A percentile compares a stretch with the other conserved stretches of the same genome.
Evolutionary conservation across 2,888 invertebrate species (phyloP).

Genomic region (Mylabris sibirica): DNA sequence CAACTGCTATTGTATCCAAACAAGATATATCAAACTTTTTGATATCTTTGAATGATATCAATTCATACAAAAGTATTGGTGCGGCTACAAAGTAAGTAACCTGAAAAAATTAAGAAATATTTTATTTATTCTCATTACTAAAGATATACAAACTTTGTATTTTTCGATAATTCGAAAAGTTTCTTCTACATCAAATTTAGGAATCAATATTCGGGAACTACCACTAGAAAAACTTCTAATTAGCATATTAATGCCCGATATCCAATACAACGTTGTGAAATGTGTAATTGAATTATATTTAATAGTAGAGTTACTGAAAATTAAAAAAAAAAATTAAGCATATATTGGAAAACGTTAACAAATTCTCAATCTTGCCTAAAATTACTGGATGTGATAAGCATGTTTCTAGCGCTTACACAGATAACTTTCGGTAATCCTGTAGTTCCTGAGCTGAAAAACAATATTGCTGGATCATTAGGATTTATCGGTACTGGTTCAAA

Average conservation of each 20-base stretch:
- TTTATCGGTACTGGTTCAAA: conserved; percentile 23
- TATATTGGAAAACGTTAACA: neutral
- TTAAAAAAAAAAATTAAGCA: neutral
- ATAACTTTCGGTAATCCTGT: conserved; percentile 53
- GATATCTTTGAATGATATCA: conserved; percentile 1
- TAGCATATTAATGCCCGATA: conserved; percentile 41
- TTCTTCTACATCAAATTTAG: conserved; percentile 39
- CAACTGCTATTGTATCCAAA: conserved; percentile 17
- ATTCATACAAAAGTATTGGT: conserved; percentile 9
- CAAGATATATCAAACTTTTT: neutral
- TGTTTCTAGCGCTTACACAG: conserved; percentile 18
- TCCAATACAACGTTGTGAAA: conserved; percentile 49
- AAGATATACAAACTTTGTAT: conserved; percentile 37
- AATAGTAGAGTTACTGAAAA: neutral
- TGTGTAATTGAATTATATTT: conserved; percentile 17
- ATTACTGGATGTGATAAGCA: too few relatives aligned
- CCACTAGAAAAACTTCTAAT: conserved; percentile 39
- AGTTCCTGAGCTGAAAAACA: conserved; percentile 55
- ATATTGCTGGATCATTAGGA: conserved; percentile 42
- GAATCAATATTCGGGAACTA: conserved; percentile 36
- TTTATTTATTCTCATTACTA: neutral
- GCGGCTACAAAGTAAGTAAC: conserved; percentile 13
- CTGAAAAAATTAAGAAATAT: conserved; percentile 4
- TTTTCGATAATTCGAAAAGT: conserved; percentile 40
- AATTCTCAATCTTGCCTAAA: too few relatives aligned